phyloP scores from a whole-genome alignment of 2,797 vertebrate genomes.

The Xenops minutus region DNA sequence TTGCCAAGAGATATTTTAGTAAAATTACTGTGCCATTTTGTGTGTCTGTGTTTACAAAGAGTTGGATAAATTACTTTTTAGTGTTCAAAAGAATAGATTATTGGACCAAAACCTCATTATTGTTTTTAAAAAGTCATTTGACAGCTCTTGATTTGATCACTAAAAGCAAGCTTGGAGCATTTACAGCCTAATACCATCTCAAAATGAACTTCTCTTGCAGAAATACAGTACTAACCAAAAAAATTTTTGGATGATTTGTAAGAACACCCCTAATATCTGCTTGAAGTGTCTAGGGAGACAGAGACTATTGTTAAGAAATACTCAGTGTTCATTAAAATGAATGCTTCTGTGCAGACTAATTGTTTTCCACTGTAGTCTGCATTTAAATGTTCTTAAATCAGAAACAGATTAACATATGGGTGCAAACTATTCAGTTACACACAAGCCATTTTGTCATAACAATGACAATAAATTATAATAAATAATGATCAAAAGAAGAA shows the following conservation, averaged over 20 bases:
- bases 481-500: too few species aligned
- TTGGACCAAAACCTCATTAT: not conserved
- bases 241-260: not conserved
- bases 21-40: not conserved
- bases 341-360: not conserved
- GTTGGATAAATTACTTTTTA: not conserved
- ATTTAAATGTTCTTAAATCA: not conserved
- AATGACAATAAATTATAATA: too few species aligned
- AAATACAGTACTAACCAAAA: not conserved
- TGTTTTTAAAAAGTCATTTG: not conserved
- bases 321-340: not conserved
- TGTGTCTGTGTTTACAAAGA: not conserved
- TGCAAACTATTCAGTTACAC: not conserved
- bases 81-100: not conserved
- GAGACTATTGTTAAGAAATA: not conserved
- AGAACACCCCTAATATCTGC: not conserved
- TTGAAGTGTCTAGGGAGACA: not conserved
- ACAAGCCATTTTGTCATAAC: not conserved
- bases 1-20: not conserved
- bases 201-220: not conserved
- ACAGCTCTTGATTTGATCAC: not conserved
- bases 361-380: not conserved
- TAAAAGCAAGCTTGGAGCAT: not conserved
- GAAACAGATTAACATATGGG: not conserved
- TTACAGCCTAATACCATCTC: not conserved